Evolutionary conservation across 2,888 invertebrate species (phyloP), one percentile per base, ranked within the genome.

Genomic region (Theretra japonica): DNA sequence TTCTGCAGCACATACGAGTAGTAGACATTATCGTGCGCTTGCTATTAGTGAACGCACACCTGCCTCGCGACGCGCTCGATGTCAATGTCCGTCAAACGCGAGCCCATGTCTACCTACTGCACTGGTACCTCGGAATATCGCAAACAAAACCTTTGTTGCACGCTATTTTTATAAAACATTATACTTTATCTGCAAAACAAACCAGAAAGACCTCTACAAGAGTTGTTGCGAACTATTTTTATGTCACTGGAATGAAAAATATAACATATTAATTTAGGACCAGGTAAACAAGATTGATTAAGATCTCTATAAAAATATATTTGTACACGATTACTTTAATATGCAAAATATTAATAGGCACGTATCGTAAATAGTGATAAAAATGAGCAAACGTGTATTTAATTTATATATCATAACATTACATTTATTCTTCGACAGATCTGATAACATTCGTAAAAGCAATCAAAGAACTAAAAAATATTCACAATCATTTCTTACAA

Each of bases 61-160:
- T 92, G 92, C 88, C 86, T 80, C 81, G 83, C 82, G 77, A 77
- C 80, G 78, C 80, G 85, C 77, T 80, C 77, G 88, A 90, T 90
- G 93, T 93, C 93, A 94, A 92, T 90, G 93, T 82, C 93, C 93
- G 92, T 93, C 92, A 91, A 91, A 89, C 88, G 88, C 84, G 82
- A 82, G 83, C 79, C 81, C 80, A 70, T 74, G 73, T 74, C 76
- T 71, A 72, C 77, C 71, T 76, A 65, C 65, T 65, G 41, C 70
- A 74, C 76, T 72, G 75, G 69, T 70, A 76, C 72, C 73, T 76
- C 72, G 75, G 75, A 78, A 74, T 75, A 74, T 73, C 70, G 70
- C 73, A 68, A 71, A 71, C 30, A 68, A 62, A 62, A 28, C 30
- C 25, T 53, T 28, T 59, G n/a, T 65, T 15, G 11, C 65, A 65